Base-by-base conservation (phyloP, 2,888 invertebrate species). In the Aproaerema taeniolella region DNA sequence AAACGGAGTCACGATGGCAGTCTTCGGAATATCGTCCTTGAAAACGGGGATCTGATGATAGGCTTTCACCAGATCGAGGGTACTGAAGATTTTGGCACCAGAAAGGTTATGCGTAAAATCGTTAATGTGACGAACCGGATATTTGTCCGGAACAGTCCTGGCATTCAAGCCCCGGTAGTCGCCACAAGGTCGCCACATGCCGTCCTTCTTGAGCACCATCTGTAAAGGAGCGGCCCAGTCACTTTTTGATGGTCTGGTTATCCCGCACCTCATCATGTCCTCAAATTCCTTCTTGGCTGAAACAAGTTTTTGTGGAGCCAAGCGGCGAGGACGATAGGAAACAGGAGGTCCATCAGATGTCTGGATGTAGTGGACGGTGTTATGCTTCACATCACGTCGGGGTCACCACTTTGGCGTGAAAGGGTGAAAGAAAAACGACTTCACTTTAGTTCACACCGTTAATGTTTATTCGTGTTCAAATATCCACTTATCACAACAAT, bases 41-140 rank as follows among this genome's bases (percentile, higher is more conserved):
- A 39, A 25, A 1, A 71, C 53, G 0, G 68, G 67, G 8, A 83
- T 70, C 31, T 76, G 69, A 16, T 69, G 52, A 41, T 61, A 81
- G 1, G 67, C 68, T 38, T 52, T 51, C 1, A 52, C 50, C 9
- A 75, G 47, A 47, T 72, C 67, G 1, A 73, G 42, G 5, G 43
- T 61, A 1, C 54, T 54, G 41, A 63, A 67, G n/a, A 58, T 36
- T n/a, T 25, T 47, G n/a, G 46, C 52, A 1, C 53, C 60, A 4
- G 38, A 16, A 0, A 73, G 46, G 4, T 42, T 39, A 10, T 55
- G 47, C 0, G 55, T 11, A 30, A 68, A 61, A 42, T 67, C 65
- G 12, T 58, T 49, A 3, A 75, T 54, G 36, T 67, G 55, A 1
- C 58, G 48, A 2, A 66, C 41, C 0, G 67, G 65, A 39, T 66